Conservation (phyloP, 2,113 vertebrate species). For the Theropithecus gelada region DNA sequence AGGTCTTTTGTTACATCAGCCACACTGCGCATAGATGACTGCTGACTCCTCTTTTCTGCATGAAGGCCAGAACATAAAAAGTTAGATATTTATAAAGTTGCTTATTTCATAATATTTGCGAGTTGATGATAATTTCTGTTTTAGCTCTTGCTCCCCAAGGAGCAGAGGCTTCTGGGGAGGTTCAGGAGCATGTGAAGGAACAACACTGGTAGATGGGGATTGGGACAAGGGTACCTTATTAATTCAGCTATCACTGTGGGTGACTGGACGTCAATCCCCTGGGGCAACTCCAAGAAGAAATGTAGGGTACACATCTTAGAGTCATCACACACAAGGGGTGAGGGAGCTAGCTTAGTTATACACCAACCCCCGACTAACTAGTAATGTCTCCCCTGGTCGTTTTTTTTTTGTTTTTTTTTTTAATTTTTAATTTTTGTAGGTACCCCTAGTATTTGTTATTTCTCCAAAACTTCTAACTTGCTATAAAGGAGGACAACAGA, state of each 20-base stretch:
- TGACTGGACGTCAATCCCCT: background rate
- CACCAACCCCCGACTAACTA: background rate
- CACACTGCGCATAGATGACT: background rate
- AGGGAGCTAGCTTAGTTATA: background rate
- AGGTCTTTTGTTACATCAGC: background rate
- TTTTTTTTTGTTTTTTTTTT: background rate
- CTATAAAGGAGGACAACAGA: background rate
- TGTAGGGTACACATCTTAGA: no score
- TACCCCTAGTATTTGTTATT: background rate
- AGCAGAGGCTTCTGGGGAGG: background rate
- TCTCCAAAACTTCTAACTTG: background rate
- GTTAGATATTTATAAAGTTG: background rate
- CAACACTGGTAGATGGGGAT: accelerated
- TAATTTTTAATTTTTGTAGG: no score
- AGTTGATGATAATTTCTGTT: background rate
- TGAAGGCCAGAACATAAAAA: background rate
- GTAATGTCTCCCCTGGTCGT: background rate
- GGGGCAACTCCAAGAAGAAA: no score
- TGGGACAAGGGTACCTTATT: background rate
- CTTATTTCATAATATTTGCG: background rate
- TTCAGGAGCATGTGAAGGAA: background rate
- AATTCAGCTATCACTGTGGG: background rate
- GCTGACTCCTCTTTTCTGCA: background rate
- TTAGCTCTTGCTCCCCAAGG: background rate
- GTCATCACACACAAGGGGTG: accelerated